Percentiles rank a stretch among this genome's conserved stretches.
phyloP scores from a whole-genome alignment of 2,797 vertebrate species.

The Sebastes alutus region DNA sequence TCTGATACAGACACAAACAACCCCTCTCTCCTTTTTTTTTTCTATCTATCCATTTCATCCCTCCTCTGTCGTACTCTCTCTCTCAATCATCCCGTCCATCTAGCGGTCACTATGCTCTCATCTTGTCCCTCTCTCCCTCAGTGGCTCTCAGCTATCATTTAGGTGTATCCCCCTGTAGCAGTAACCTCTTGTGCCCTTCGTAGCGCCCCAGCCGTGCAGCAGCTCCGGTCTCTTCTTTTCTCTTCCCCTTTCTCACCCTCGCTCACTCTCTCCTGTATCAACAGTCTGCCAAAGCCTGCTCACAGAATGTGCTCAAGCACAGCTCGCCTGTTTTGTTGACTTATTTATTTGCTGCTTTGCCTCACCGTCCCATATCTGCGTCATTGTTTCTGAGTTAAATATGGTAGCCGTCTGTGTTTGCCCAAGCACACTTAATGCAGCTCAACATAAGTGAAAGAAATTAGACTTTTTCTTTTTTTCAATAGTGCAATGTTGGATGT shows the following conservation, averaged over 20 bases:
- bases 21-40: conserved; percentile 2
- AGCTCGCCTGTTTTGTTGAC: conserved; percentile 14
- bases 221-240: background rate
- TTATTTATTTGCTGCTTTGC: conserved; percentile 23
- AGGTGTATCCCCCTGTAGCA: background rate
- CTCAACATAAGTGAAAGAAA: background rate
- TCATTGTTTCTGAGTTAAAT: background rate
- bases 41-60: conserved; percentile 13
- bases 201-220: background rate
- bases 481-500: background rate
- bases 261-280: background rate
- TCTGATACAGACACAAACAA: conserved; percentile 43
- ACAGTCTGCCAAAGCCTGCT: background rate
- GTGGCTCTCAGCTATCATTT: conserved; percentile 39
- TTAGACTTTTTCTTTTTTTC: background rate
- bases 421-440: background rate
- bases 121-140: conserved; percentile 21
- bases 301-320: background rate
- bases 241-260: background rate
- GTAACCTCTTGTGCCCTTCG: background rate
- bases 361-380: background rate
- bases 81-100: conserved; percentile 29
- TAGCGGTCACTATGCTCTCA: conserved; percentile 4
- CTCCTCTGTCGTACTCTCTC: conserved; percentile 1
- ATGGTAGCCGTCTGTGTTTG: background rate